These are phyloP conservation scores for Gnathonemus echidnorhynchus DNA, from an alignment of 2,113 vertebrate genomes.

Conservation along the genomic window DNA sequence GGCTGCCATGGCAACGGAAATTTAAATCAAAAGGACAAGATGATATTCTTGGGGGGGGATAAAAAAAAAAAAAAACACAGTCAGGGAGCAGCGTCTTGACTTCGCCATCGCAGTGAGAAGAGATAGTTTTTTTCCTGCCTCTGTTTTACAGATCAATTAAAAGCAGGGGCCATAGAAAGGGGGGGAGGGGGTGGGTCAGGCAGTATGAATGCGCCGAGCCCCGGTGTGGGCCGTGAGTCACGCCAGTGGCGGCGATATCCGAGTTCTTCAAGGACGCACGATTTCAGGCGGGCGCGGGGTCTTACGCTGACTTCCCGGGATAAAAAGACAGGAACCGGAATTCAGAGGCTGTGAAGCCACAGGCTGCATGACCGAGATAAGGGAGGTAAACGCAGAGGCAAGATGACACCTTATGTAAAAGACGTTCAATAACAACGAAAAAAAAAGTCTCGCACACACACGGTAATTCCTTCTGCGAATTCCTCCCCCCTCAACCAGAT, in stretches of 20 bases:
- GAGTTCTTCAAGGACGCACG: not conserved
- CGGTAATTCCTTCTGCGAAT: not conserved
- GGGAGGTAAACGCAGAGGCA: conserved; percentile 1
- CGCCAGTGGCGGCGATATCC: not conserved
- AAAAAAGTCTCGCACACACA: not conserved
- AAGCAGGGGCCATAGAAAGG: not conserved
- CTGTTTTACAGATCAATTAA: conserved; percentile 6
- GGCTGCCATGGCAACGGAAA: conserved; percentile 11
- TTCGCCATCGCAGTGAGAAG: not conserved
- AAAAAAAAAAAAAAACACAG: not conserved
- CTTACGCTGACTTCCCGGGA: not conserved
- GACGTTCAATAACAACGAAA: not conserved
- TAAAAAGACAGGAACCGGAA: not conserved
- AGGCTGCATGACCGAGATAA: conserved; percentile 7
- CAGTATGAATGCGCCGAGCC: not conserved
- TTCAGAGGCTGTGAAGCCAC: conserved; percentile 3
- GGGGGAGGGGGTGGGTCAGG: not conserved
- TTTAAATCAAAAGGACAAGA: conserved; percentile 8
- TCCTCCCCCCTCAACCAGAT: conserved; percentile 3
- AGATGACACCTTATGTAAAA: conserved; percentile 17
- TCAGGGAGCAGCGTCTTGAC: not conserved
- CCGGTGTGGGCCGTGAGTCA: not conserved
- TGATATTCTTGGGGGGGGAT: not conserved
- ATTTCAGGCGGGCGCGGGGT: not conserved
- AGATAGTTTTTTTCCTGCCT: too few species aligned